phyloP scores from a whole-genome alignment of 2,888 invertebrate genomes.

The Melieria picta region DNA sequence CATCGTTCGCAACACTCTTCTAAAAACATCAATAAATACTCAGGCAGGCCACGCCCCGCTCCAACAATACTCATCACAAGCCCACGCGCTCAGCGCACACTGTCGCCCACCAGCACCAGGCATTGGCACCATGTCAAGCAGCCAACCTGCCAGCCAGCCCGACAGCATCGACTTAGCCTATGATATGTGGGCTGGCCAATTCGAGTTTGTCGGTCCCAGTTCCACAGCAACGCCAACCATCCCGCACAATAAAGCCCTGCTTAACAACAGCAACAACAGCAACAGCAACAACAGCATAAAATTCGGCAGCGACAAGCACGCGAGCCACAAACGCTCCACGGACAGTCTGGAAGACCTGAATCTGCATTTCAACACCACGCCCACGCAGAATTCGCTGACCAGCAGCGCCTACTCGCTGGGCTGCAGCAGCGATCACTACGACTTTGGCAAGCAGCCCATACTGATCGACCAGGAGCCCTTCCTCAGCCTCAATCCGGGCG shows the following conservation, averaged over 20 bases:
- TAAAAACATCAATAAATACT: not conserved
- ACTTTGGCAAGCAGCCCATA: constrained; percentile 60
- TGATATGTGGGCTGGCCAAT: constrained; percentile 91
- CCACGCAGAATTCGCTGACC: constrained; percentile 51
- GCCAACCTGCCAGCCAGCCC: constrained; percentile 66
- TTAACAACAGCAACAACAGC: constrained; percentile 42
- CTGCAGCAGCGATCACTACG: constrained; percentile 44
- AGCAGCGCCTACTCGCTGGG: constrained; percentile 55
- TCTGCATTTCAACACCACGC: constrained; percentile 58
- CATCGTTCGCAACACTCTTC: not conserved
- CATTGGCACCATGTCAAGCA: constrained; percentile 55
- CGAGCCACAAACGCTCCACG: constrained; percentile 55
- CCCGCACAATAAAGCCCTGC: constrained; percentile 33
- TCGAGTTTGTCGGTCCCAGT: constrained; percentile 78
- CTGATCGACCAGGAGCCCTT: constrained; percentile 66
- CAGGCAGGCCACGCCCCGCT: not conserved
- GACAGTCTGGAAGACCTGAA: constrained; percentile 64
- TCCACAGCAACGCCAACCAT: constrained; percentile 55
- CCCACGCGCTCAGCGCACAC: too few species aligned
- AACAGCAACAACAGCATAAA: constrained; percentile 48
- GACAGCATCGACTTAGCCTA: constrained; percentile 80
- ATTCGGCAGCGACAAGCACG: constrained; percentile 57
- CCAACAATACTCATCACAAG: not conserved
- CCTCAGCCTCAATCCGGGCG: constrained; percentile 65
- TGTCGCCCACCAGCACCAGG: not conserved